Evolutionary conservation across 2,888 invertebrate genomes (phyloP).

Genomic region (Dicyrtoma fusca): DNA sequence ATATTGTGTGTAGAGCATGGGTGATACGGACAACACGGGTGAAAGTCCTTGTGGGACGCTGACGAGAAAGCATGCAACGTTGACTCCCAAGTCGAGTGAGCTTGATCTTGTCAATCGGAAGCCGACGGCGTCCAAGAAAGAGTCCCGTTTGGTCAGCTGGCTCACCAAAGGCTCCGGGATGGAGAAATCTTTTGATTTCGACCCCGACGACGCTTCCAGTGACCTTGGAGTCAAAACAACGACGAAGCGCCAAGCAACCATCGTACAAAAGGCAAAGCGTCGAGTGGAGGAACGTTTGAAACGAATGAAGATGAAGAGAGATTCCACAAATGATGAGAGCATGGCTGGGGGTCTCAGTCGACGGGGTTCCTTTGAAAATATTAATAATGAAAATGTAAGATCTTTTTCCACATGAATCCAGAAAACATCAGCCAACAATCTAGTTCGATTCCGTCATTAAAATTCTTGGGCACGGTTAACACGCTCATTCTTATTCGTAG

Average conservation of each 20-base stretch:
- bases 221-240: constrained; percentile 38
- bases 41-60: constrained; percentile 57
- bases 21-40: constrained; percentile 55
- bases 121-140: constrained; percentile 44
- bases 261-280: constrained; percentile 78
- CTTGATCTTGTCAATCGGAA: constrained; percentile 54
- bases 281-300: constrained; percentile 87
- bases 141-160: constrained; percentile 54
- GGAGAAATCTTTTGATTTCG: constrained; percentile 54
- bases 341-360: constrained; percentile 59
- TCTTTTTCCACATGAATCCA: background rate
- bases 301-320: constrained; percentile 61
- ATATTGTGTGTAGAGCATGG: constrained; percentile 57
- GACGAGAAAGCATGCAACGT: constrained; percentile 55
- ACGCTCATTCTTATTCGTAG: constrained; percentile 27
- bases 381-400: constrained; percentile 53
- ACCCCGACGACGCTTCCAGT: constrained; percentile 48
- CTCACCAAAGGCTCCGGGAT: constrained; percentile 50
- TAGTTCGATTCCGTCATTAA: background rate
- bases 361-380: constrained; percentile 55
- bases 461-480: background rate
- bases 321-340: constrained; percentile 58
- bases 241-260: constrained; percentile 59
- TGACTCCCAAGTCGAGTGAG: constrained; percentile 57
- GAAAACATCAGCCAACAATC: background rate